Evolutionary conservation across 2,888 invertebrate species (phyloP).

Genomic region (Petrolisthes cinctipes): DNA sequence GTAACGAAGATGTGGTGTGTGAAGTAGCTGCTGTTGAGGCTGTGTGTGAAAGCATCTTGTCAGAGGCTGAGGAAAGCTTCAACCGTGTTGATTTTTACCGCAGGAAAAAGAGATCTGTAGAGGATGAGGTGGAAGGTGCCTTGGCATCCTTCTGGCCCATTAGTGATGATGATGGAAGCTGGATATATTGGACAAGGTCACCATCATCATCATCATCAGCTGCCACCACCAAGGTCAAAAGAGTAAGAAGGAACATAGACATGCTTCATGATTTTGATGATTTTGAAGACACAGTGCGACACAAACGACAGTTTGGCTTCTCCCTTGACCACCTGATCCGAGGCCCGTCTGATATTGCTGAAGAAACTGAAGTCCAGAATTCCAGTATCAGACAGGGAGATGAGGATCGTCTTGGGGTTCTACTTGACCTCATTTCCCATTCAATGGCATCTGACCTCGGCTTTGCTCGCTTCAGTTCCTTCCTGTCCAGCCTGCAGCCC

Average conservation of each 20-base stretch:
- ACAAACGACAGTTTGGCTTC: slow-evolving; percentile 51
- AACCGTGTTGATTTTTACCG: slow-evolving; percentile 64
- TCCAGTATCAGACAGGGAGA: neutral
- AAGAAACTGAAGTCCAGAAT: neutral
- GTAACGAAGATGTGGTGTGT: slow-evolving; percentile 66
- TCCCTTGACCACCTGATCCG: slow-evolving; percentile 43
- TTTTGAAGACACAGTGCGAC: slow-evolving; percentile 19
- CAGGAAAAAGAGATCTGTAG: slow-evolving; percentile 53
- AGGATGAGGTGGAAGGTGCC: neutral
- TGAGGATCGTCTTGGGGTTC: slow-evolving; percentile 52
- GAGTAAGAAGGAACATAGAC: slow-evolving; percentile 24
- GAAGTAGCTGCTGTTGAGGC: slow-evolving; percentile 66
- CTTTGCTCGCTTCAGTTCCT: slow-evolving; percentile 49
- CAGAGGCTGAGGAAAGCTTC: slow-evolving; percentile 66
- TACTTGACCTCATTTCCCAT: slow-evolving; percentile 52
- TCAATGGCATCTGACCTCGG: slow-evolving; percentile 60
- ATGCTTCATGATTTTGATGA: neutral
- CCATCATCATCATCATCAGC: slow-evolving; percentile 21
- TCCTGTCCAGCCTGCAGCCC: slow-evolving; percentile 44
- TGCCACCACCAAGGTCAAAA: neutral
- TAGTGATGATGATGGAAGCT: neutral
- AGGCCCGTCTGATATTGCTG: neutral
- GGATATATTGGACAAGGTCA: no score
- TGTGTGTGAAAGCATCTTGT: slow-evolving; percentile 66
- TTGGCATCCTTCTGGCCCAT: neutral